These are phyloP conservation scores for Hydractinia echinata DNA, from an alignment of 30 jellyfish, hydroid and myxozoan species.

Conservation along the genomic window DNA sequence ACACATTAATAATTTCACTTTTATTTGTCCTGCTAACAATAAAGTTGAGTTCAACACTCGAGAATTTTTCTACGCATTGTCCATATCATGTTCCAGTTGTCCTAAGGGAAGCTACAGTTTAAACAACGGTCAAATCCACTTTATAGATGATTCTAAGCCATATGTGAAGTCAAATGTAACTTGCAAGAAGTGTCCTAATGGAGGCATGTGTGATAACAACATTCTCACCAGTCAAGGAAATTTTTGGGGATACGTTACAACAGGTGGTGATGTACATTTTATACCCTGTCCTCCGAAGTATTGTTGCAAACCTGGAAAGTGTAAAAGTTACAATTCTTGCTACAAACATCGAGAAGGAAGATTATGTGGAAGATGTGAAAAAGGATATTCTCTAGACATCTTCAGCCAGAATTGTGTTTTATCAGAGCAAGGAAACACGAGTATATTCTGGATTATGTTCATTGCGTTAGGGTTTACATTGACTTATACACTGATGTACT, in stretches of 20 bases:
- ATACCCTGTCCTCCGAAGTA: slow-evolving; percentile 11
- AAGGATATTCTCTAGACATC: neutral
- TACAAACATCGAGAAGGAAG: neutral
- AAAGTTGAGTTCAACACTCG: neutral
- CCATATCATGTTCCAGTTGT: neutral
- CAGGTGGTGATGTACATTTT: neutral
- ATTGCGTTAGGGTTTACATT: neutral
- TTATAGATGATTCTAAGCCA: neutral
- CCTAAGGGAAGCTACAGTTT: neutral
- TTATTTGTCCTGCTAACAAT: neutral
- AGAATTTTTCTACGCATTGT: neutral
- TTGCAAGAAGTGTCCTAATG: neutral
- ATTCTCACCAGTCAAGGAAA: neutral
- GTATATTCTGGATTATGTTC: neutral
- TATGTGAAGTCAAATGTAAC: neutral
- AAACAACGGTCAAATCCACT: neutral
- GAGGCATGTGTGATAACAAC: neutral
- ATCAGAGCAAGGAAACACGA: neutral
- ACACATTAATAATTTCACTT: neutral
- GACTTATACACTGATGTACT: neutral
- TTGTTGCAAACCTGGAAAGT: slow-evolving; percentile 7
- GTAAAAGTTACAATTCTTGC: neutral
- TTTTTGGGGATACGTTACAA: slow-evolving; percentile 12
- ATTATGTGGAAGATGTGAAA: neutral
- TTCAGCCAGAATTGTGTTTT: neutral